Evolutionary conservation across 2,888 invertebrate species (phyloP), one percentile per base, ranked within the genome.

Genomic region (Paralinhomoeus sp.): DNA sequence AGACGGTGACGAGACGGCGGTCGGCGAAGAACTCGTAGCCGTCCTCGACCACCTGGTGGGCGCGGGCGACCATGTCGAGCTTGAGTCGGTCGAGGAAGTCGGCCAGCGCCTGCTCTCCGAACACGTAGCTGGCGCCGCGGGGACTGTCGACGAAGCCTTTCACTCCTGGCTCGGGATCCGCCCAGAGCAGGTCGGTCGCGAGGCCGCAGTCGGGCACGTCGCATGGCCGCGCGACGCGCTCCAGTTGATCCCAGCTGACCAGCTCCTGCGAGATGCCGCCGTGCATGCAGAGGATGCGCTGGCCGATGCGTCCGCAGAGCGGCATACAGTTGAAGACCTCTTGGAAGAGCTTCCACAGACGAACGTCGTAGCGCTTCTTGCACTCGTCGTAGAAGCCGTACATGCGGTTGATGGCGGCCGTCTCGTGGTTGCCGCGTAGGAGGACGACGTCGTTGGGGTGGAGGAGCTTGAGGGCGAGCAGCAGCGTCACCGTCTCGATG

Each of bases 251-350:
- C 70, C 70, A 69, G 1, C 66, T 66, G 65, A 87, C 85, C 54
- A 89, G 68, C 67, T 91, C 89, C 34, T 89, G 89, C 67, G 85
- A 87, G 27, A 58, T 54, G 51, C 89, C 89, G 54, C 76, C 76
- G 56, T 76, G 75, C 62, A 75, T 75, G n/a, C n/a, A n/a, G n/a
- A n/a, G n/a, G n/a, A n/a, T n/a, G n/a, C n/a, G n/a, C n/a, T n/a
- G n/a, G n/a, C 57, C 75, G 64, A 84, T 81, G 66, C 91, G 87
- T 55, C 93, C 91, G 44, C 91, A 89, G 40, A 93, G 87, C 31
- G 93, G 93, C 68, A 93, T 74, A 65, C 89, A 89, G 72, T 93
- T 91, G 69, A 93, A 93, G 68, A 89, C 89, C 70, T 91, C 89
- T 38, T 89, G 91, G 70, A 91, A 91, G 24, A 87, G 89, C 72